phyloP scores from a whole-genome alignment of 1,140 invertebrate species.

The Lordiphosa stackelbergi region DNA sequence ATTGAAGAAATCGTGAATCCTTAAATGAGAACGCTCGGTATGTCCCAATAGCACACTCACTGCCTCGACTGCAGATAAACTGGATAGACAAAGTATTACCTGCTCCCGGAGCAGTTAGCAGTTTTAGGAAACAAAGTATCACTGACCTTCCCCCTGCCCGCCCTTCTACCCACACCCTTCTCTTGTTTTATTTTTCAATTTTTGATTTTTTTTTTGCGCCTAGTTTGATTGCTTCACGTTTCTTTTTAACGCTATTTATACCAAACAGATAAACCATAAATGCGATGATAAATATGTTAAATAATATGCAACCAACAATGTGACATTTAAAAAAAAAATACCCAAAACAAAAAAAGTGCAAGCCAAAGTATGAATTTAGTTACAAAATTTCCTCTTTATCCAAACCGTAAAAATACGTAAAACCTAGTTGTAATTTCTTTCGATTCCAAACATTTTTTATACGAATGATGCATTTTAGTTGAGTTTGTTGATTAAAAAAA shows the following conservation, averaged over 20 bases:
- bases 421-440: constrained; percentile 74
- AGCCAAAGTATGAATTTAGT: constrained; percentile 72
- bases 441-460: constrained; percentile 60
- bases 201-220: constrained; percentile 4
- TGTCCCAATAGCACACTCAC: too few relatives aligned
- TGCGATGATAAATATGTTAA: constrained; percentile 62
- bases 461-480: constrained; percentile 73
- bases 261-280: constrained; percentile 46
- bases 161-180: too few relatives aligned
- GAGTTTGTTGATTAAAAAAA: constrained; percentile 69
- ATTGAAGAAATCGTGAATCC: too few relatives aligned
- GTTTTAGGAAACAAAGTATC: too few relatives aligned
- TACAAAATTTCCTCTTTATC: constrained; percentile 77
- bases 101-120: too few relatives aligned
- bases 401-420: constrained; percentile 66
- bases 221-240: constrained; percentile 51
- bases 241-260: constrained; percentile 27
- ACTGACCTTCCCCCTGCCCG: too few relatives aligned
- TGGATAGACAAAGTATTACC: too few relatives aligned
- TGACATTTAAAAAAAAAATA: neutral
- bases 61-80: too few relatives aligned
- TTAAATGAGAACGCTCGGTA: too few relatives aligned
- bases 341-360: constrained; percentile 58
- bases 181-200: neutral
- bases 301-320: constrained; percentile 25